A percentile compares a stretch with the other conserved stretches of the same genome.
These are phyloP conservation scores for Eurosta solidaginis DNA, from an alignment of 1,140 invertebrate species.

Conservation along the genomic window DNA sequence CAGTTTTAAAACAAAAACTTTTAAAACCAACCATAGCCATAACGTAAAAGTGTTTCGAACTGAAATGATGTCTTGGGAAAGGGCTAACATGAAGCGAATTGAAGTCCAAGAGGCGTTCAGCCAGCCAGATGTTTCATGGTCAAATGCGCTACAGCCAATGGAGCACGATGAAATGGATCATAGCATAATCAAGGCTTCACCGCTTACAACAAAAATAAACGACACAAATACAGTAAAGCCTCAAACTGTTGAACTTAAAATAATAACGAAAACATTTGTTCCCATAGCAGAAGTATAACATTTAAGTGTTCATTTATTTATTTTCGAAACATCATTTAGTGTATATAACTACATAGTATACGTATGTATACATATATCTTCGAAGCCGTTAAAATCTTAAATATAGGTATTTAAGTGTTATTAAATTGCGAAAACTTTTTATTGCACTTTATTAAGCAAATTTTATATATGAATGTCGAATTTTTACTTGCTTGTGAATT, in stretches of 20 bases:
- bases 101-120: too few species aligned
- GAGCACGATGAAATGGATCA: neutral
- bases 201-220: neutral
- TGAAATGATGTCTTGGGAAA: too few species aligned
- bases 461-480: too few species aligned
- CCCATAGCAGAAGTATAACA: conserved; percentile 20
- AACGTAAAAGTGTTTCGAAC: too few species aligned
- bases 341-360: neutral
- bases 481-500: too few species aligned
- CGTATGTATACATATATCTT: neutral
- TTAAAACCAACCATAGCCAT: too few species aligned
- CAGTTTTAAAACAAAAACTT: too few species aligned
- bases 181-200: neutral
- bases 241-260: conserved; percentile 50
- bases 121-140: too few species aligned
- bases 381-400: neutral
- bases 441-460: too few species aligned
- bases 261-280: conserved; percentile 48
- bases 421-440: too few species aligned
- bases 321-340: neutral
- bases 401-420: too few species aligned
- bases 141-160: neutral
- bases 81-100: too few species aligned
- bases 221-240: neutral
- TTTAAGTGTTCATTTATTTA: neutral